Evolutionary conservation across 2,888 invertebrate genomes (phyloP), one percentile per base, ranked within the genome.

Genomic region (Blastobasis lacticolella): DNA sequence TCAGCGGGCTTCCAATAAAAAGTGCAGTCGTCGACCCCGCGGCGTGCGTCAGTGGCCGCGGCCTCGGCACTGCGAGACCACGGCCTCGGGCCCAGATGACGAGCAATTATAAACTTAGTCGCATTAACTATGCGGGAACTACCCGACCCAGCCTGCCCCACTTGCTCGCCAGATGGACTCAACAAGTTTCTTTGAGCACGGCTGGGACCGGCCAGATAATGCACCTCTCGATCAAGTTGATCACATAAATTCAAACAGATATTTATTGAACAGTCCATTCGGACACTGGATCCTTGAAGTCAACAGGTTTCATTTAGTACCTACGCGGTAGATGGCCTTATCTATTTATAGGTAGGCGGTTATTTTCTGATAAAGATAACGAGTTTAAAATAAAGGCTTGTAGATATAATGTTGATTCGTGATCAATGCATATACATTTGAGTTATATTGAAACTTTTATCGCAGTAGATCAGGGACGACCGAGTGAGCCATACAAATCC

Each of bases 101-200:
- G 78, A 74, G 68, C 85, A 85, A 86, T 88, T 85, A 86, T 82
- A 85, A 83, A 86, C 84, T 85, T 86, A 78, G 75, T 78, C 75
- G 73, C 68, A 81, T 84, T 81, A 84, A 82, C 82, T 83, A 82
- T 78, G 78, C 80, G 78, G 74, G 80, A 80, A 78, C 78, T 76
- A 78, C 76, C 74, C 62, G 56, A 62, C 58, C 66, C 64, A 64
- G 65, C 71, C 73, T 73, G 78, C 75, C 66, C 64, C 64, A 65
- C 71, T 74, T 73, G 78, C 75, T 72, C 70, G 76, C 81, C 85
- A 83, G 80, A 85, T 86, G 84, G 71, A 79, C 70, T 71, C 70
- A 71, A 75, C 69, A 69, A 76, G 71, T 72, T 72, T 70, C 75
- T 76, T 76, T 70, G 73, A 72, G 69, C 67, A 66, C 63, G 36